Percentiles rank a stretch among this genome's conserved stretches.
Evolutionary conservation across 2,797 vertebrate genomes (phyloP).

Genomic region (Lindbergichthys nudifrons): DNA sequence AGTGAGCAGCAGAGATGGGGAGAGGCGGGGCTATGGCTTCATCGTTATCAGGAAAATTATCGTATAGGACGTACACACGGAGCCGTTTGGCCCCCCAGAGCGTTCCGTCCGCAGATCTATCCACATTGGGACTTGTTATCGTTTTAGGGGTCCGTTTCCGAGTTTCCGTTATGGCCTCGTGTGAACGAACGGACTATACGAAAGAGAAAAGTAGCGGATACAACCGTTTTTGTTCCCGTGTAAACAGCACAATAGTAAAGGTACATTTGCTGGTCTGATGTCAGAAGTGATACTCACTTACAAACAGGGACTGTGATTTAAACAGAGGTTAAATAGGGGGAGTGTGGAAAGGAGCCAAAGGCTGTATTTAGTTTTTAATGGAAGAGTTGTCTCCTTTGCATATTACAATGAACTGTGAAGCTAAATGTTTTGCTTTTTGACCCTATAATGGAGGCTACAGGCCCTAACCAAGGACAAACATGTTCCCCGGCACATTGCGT

Average conservation of each 20-base stretch:
- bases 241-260: not conserved
- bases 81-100: no score
- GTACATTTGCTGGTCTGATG: conserved; percentile 19
- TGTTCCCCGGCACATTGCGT: conserved; percentile 35
- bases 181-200: no score
- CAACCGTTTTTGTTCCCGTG: no score
- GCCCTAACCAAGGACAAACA: conserved; percentile 47
- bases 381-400: not conserved
- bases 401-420: not conserved
- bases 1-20: no score
- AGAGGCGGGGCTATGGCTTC: no score
- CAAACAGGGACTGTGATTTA: not conserved
- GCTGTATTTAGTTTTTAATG: not conserved
- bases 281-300: not conserved
- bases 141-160: no score
- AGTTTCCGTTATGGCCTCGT: no score
- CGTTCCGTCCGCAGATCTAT: no score
- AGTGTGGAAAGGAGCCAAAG: not conserved
- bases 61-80: no score
- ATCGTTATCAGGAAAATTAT: no score
- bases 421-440: conserved; percentile 32
- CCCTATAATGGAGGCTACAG: conserved; percentile 35
- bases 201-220: no score
- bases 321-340: not conserved
- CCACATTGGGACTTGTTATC: no score